Evolutionary conservation across 2,888 invertebrate genomes (phyloP), one percentile per base, ranked within the genome.

Genomic region (Thereva nobilitata): DNA sequence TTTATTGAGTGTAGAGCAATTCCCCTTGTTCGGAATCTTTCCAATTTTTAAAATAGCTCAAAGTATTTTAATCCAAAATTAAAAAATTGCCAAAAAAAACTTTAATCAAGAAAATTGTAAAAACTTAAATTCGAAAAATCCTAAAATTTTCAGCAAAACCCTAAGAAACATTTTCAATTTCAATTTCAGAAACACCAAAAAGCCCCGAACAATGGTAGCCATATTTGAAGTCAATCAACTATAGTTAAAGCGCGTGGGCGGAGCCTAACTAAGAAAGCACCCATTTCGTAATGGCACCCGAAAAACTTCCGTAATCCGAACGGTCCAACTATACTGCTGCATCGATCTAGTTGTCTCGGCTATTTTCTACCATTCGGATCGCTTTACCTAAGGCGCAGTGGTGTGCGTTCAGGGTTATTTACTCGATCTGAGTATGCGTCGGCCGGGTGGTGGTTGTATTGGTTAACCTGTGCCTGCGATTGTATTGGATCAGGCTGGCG

Each of bases 201-300:
- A 35, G 10, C 23, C 53, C 44, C 35, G 44, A 61, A 12, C 50
- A 23, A 42, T 53, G 67, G 74, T 77, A 76, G 78, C 79, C 79
- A 79, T 79, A 74, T 79, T 79, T 79, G 76, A 66, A 79, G 77
- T 77, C 77, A 79, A 71, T 79, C 74, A 77, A 77, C 76, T 79
- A 78, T 77, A 78, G 76, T 78, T 76, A 77, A 77, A 74, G 70
- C 63, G 9, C 61, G 76, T 74, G 72, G 80, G 80, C 77, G 80
- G 79, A 77, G 78, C 72, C 74, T 72, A 68, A 56, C 50, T 53
- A 45, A 68, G 73, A 70, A 64, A 63, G 57, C 68, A 71, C 74
- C 74, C 72, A 72, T 74, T 75, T 73, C 72, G 71, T 74, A 72
- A 76, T 75, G 75, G 76, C 74, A 71, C 67, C 71, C 73, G 61